Evolutionary conservation across 2,113 vertebrate species (phyloP).

Genomic region (Peromyscus leucopus): DNA sequence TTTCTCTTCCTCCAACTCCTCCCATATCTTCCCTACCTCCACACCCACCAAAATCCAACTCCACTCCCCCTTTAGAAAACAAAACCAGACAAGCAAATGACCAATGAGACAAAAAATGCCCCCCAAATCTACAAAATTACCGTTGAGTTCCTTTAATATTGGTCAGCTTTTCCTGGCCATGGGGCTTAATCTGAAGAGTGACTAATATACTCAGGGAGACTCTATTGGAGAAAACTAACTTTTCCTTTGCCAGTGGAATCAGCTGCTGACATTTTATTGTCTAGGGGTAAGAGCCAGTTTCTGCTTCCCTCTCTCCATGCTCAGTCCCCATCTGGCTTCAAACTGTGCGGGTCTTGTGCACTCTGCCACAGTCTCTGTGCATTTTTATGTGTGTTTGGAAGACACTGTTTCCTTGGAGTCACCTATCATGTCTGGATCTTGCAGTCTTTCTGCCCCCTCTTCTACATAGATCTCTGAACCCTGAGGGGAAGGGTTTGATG

Average conservation of each 20-base stretch:
- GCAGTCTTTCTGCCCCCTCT: not conserved
- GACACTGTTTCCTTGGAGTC: not conserved
- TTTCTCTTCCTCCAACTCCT: not conserved
- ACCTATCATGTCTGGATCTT: not conserved
- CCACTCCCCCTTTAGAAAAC: not conserved
- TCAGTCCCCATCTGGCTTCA: not conserved
- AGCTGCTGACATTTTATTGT: not conserved
- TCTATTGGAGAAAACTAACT: not conserved
- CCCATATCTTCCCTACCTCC: not conserved
- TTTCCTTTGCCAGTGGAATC: not conserved
- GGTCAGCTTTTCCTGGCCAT: not conserved
- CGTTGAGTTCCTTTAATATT: not conserved
- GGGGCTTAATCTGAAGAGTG: not conserved
- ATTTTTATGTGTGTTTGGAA: not conserved
- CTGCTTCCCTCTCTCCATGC: not conserved
- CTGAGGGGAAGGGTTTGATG: not conserved
- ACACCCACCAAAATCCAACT: not conserved
- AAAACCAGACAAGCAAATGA: not conserved
- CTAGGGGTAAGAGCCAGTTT: not conserved
- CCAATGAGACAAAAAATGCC: not conserved
- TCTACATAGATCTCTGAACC: not conserved
- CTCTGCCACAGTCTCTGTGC: not conserved
- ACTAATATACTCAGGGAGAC: not conserved
- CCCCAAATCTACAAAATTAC: not conserved
- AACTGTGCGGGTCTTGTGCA: not conserved